These are phyloP conservation scores for Sternarchorhynchus goeldii DNA, from an alignment of 2,797 vertebrate genomes.

Conservation along the genomic window DNA sequence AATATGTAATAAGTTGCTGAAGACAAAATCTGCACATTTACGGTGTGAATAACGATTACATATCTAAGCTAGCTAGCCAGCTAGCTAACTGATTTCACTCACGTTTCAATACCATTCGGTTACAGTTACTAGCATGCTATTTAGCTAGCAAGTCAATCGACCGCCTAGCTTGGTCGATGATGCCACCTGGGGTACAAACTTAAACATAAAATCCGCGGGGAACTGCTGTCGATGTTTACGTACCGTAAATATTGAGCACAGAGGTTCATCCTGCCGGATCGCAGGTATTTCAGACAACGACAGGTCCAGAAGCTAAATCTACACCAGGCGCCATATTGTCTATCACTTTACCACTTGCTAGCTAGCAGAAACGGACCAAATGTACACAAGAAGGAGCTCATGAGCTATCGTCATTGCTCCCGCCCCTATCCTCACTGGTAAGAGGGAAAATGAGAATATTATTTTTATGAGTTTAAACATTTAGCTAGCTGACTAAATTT, in stretches of 20 bases:
- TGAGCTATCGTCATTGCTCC: constrained; percentile 10
- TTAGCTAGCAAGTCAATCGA: background rate
- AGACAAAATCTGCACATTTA: no score
- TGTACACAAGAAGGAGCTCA: constrained; percentile 34
- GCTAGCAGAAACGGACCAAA: constrained; percentile 34
- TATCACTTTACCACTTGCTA: constrained; percentile 63
- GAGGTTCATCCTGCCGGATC: constrained; percentile 78
- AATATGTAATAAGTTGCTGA: no score
- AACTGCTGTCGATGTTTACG: constrained; percentile 17
- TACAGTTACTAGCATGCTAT: background rate
- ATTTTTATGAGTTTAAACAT: no score
- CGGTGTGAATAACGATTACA: no score
- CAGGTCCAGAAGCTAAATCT: constrained; percentile 67
- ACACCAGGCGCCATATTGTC: constrained; percentile 78
- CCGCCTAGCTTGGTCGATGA: constrained; percentile 4
- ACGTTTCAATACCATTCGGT: no score
- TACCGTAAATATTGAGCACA: constrained; percentile 78
- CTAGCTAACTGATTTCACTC: background rate
- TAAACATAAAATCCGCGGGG: background rate
- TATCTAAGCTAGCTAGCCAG: no score
- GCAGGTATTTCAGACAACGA: constrained; percentile 66
- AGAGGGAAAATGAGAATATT: background rate
- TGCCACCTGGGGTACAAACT: background rate
- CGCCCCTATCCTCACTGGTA: background rate
- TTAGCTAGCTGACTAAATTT: no score